phyloP scores from a whole-genome alignment of 2,797 vertebrate species.

The Neosalanx taihuensis region DNA sequence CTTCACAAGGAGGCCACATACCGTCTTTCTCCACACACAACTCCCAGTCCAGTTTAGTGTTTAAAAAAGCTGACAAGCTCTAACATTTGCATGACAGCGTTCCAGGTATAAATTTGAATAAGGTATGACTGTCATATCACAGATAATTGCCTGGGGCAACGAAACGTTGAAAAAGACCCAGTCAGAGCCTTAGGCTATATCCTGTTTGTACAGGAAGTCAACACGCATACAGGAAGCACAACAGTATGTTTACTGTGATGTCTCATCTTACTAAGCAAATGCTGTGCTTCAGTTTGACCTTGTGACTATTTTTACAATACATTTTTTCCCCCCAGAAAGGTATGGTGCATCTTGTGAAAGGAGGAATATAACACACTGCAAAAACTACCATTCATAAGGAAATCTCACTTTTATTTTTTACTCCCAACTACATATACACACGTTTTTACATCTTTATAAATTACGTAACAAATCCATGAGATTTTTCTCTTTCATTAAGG shows the following conservation, averaged over 20 bases:
- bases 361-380: conserved; percentile 2
- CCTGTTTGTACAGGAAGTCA: conserved; percentile 58
- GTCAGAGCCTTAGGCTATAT: conserved; percentile 48
- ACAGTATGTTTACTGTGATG: conserved; percentile 35
- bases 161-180: conserved; percentile 29
- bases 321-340: background rate
- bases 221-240: conserved; percentile 50
- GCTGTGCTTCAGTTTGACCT: conserved; percentile 19
- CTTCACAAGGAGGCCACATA: too few species aligned
- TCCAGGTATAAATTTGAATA: conserved; percentile 71
- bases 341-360: conserved; percentile 24
- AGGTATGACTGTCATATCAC: conserved; percentile 39
- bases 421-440: background rate
- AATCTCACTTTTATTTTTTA: conserved; percentile 24
- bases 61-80: conserved; percentile 24
- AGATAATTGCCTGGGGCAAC: conserved; percentile 62
- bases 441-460: conserved; percentile 33
- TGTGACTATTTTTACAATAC: background rate
- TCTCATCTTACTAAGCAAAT: conserved; percentile 43
- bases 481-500: background rate
- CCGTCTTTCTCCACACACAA: background rate
- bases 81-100: conserved; percentile 69
- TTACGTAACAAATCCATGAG: background rate
- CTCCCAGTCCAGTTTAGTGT: conserved; percentile 26
- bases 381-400: conserved; percentile 12